Evolutionary conservation across 2,797 vertebrate genomes (phyloP), one percentile per base, ranked within the genome.

Genomic region (Liasis olivaceus): DNA sequence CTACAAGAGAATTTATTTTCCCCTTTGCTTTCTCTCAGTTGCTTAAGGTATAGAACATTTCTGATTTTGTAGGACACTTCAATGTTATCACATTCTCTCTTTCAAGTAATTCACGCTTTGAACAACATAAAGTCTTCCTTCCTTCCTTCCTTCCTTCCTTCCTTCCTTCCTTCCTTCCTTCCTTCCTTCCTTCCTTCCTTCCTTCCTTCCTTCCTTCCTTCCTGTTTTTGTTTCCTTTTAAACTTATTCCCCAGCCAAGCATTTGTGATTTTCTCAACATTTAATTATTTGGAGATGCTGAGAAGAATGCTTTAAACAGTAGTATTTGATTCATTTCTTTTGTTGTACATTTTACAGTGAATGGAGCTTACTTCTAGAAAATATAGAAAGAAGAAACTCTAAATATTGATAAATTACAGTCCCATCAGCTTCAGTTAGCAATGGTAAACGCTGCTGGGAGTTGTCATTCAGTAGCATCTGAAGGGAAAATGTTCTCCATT

Each of bases 11-110:
- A 92, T 47, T 47, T 42, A 91, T 94, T 92, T 63, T 93, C 77
- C 92, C 92, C 91, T 81, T 93, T 4, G 36, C 0, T 91, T 93
- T 94, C 93, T 94, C 93, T 94, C 93, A 84, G 92, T 86, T 95
- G 0, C 89, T 92, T 95, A 91, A 95, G 92, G 93, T 90, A 94
- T 89, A 8, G 90, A 93, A 90, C 94, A 93, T 96, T 96, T 96
- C 91, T 93, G 93, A 91, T 94, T 97, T 96, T 96, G 92, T 96
- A 97, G 97, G 97, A 97, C 96, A 96, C 66, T 96, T 94, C 96
- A 98, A 97, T 97, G 97, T 97, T 96, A 96, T 92, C 90, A 93
- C 96, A 66, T 94, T 87, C 94, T 94, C 94, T 95, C 88, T 96
- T 97, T 93, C 91, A 96, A 95, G 92, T 93, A 94, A 94, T 92